These are phyloP conservation scores for Nebria brevicollis DNA, from an alignment of 2,888 invertebrate species.

Conservation along the genomic window DNA sequence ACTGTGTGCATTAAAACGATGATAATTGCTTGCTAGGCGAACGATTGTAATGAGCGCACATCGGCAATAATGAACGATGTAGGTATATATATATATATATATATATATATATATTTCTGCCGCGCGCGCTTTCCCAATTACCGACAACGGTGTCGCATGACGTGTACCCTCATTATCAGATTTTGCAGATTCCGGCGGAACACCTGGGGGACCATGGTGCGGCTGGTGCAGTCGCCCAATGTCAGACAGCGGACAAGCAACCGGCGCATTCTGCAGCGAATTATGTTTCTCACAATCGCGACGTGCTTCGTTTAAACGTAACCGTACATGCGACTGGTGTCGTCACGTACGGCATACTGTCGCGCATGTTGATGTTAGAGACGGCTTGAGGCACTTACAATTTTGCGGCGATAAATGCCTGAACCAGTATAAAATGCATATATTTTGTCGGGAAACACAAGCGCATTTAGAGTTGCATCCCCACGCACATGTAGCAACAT, in stretches of 20 bases:
- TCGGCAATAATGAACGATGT: slow-evolving; percentile 4
- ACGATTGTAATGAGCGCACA: slow-evolving; percentile 18
- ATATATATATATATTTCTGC: neutral
- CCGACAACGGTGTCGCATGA: slow-evolving; percentile 13
- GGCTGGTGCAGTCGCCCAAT: slow-evolving; percentile 80
- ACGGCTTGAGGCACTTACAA: slow-evolving; percentile 89
- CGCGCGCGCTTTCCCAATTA: slow-evolving; percentile 3
- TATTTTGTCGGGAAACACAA: slow-evolving; percentile 93
- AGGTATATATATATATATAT: neutral
- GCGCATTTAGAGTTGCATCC: slow-evolving; percentile 89
- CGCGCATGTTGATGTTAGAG: slow-evolving; percentile 91
- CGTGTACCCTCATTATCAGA: slow-evolving; percentile 12
- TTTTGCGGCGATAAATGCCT: slow-evolving; percentile 93
- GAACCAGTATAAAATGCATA: slow-evolving; percentile 97
- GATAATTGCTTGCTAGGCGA: slow-evolving; percentile 15
- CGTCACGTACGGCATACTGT: slow-evolving; percentile 89
- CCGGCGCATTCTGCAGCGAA: slow-evolving; percentile 81
- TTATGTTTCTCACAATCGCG: slow-evolving; percentile 90
- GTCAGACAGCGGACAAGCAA: slow-evolving; percentile 64
- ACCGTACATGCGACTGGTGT: slow-evolving; percentile 95
- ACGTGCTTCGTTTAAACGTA: slow-evolving; percentile 88
- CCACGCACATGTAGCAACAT: slow-evolving; percentile 67
- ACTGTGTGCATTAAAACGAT: neutral
- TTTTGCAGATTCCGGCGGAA: slow-evolving; percentile 39
- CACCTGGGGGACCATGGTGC: slow-evolving; percentile 65